Evolutionary conservation across 2,113 vertebrate species (phyloP), one percentile per base, ranked within the genome.

Genomic region (Origma solitaria): DNA sequence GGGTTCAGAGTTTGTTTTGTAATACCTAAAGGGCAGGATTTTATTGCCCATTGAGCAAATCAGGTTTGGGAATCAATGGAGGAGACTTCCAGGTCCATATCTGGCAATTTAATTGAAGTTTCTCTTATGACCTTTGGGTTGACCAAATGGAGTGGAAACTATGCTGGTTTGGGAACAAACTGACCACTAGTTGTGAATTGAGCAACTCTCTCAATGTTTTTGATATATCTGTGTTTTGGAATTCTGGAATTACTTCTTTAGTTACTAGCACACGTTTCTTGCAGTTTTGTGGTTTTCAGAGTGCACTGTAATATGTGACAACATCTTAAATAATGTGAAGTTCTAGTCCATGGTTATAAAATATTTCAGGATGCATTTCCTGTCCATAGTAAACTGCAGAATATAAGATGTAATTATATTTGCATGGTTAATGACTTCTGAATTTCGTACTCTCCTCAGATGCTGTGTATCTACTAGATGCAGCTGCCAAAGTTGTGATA

Each of bases 301-400:
- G 13, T 30, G 11, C 25, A 13, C 42, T 83, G 25, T 91, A 53
- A 38, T 64, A 60, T 1, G 3, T 72, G 68, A 68, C 0, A 0
- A 54, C 17, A 25, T 78, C 51, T 96, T 73, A 84, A 83, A 25
- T 76, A 88, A 62, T 56, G 16, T 47, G 28, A 75, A 54, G 17
- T 30, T 89, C 18, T 89, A 50, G 23, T 54, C 23, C 16, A n/a
- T 68, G 35, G 16, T 83, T 58, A 51, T 44, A 50, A 89, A 54
- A 24, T 86, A 58, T 42, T 61, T 75, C 30, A 58, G 38, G 33
- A 64, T 10, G 1, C 15, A 28, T 70, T 95, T 92, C 33, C 51
- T 60, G 15, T 79, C 40, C 27, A 6, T 49, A 85, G 64, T 60
- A 64, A 82, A 87, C 84, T 75, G 37, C 31, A 68, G 54, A 62